A percentile compares a stretch with the other conserved stretches of the same genome.
phyloP scores from a whole-genome alignment of 2,888 invertebrate species.

The Cryptocheilus praepositus region DNA sequence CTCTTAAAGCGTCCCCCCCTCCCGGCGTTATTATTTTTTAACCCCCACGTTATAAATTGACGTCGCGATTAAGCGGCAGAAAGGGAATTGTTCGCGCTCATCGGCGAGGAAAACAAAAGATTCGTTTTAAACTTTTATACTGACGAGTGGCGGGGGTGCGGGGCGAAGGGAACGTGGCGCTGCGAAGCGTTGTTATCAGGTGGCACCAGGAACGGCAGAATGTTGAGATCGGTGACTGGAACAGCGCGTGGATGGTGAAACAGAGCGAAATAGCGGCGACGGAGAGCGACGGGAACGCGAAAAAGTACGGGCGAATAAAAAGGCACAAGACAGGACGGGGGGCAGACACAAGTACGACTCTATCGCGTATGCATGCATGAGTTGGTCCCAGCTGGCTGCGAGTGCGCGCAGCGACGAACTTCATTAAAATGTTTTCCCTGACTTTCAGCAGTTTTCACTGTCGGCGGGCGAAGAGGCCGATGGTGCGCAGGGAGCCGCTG shows the following conservation, averaged over 20 bases:
- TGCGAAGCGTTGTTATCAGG: slow-evolving; percentile 45
- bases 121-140: slow-evolving; percentile 41
- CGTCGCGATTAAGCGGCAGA: slow-evolving; percentile 42
- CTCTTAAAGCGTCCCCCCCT: too few species aligned
- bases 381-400: not conserved
- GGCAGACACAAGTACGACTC: slow-evolving; percentile 2
- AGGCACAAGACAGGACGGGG: slow-evolving; percentile 2
- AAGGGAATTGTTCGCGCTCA: slow-evolving; percentile 22
- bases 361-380: slow-evolving; percentile 24
- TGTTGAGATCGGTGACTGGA: slow-evolving; percentile 13
- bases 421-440: slow-evolving; percentile 5
- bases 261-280: slow-evolving; percentile 4
- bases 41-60: slow-evolving; percentile 29
- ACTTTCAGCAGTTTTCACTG: not conserved
- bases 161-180: not conserved
- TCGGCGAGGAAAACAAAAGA: slow-evolving; percentile 38
- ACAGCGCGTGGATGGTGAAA: slow-evolving; percentile 1
- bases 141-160: slow-evolving; percentile 15
- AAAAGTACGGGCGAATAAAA: not conserved
- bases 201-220: slow-evolving; percentile 27
- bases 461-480: too few species aligned
- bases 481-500: too few species aligned
- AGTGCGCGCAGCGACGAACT: not conserved
- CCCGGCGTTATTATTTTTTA: too few species aligned
- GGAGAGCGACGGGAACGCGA: not conserved